phyloP scores from a whole-genome alignment of 2,888 invertebrate genomes.

The Cephus sareptanus region DNA sequence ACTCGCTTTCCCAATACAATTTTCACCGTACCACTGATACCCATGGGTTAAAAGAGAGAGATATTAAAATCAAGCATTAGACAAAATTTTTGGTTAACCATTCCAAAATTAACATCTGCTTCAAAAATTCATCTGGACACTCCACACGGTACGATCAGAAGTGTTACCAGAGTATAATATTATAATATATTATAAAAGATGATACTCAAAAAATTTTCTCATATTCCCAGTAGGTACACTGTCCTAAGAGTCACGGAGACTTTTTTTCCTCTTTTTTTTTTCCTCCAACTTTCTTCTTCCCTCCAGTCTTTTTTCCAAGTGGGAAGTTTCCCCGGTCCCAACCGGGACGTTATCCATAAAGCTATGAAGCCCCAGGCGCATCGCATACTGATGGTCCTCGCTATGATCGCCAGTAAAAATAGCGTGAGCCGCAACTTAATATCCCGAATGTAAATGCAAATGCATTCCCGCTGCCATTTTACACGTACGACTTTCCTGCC shows the following conservation, averaged over 20 bases:
- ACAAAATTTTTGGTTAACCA: not conserved
- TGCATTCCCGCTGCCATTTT: not conserved
- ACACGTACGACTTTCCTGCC: not conserved
- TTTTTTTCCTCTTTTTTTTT: not conserved
- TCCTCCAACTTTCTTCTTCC: not conserved
- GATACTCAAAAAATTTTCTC: not conserved
- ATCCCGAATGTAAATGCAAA: constrained; percentile 1
- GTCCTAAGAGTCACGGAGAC: not conserved
- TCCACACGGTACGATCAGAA: not conserved
- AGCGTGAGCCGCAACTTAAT: constrained; percentile 2
- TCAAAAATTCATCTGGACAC: not conserved
- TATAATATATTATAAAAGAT: not conserved
- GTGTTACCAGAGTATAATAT: not conserved
- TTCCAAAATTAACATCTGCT: not conserved
- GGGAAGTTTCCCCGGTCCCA: not conserved
- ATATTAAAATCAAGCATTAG: not conserved
- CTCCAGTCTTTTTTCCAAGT: not conserved
- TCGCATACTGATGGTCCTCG: not conserved
- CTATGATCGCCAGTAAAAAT: not conserved
- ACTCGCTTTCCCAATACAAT: not conserved
- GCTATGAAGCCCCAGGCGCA: not conserved
- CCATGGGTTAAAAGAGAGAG: not conserved
- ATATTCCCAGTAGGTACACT: not conserved
- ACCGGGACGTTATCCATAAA: not conserved
- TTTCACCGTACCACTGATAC: not conserved